Conservation (phyloP, 2,113 vertebrate genomes). For the Thamnaconus septentrionalis region DNA sequence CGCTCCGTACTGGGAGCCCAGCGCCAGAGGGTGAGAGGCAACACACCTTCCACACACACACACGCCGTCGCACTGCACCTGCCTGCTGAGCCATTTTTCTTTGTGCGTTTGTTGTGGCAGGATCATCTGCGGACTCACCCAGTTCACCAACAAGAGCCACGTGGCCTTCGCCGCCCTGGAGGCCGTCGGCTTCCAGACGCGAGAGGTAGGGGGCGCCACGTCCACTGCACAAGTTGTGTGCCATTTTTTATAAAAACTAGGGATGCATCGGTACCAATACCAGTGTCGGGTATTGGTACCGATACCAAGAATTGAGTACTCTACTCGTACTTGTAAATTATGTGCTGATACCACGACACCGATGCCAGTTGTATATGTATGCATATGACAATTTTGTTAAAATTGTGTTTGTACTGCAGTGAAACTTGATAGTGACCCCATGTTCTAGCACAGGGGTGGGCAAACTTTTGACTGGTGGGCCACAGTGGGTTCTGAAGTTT, state of each 20-base stretch:
- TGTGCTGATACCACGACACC: no score
- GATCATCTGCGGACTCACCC: constrained; percentile 94
- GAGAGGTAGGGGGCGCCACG: constrained; percentile 75
- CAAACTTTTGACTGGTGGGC: no score
- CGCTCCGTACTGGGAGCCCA: constrained; percentile 95
- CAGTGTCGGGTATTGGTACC: no score
- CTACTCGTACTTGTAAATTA: no score
- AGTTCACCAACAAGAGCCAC: constrained; percentile 92
- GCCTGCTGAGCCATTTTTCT: background rate
- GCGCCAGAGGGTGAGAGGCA: constrained; percentile 85
- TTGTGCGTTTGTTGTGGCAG: constrained; percentile 63
- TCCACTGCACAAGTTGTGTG: background rate
- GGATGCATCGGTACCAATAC: no score
- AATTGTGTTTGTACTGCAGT: no score
- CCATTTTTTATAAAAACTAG: background rate
- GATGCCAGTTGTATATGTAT: no score
- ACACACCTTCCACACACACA: background rate
- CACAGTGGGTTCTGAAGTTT: no score
- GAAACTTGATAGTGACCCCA: no score
- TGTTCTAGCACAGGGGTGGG: no score
- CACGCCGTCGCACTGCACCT: background rate
- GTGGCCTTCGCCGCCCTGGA: constrained; percentile 92
- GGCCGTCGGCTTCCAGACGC: constrained; percentile 93
- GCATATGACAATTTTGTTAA: no score
- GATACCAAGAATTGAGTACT: no score